Evolutionary conservation across 2,113 vertebrate species (phyloP), one percentile per base, ranked within the genome.

Genomic region (Fregata magnificens): DNA sequence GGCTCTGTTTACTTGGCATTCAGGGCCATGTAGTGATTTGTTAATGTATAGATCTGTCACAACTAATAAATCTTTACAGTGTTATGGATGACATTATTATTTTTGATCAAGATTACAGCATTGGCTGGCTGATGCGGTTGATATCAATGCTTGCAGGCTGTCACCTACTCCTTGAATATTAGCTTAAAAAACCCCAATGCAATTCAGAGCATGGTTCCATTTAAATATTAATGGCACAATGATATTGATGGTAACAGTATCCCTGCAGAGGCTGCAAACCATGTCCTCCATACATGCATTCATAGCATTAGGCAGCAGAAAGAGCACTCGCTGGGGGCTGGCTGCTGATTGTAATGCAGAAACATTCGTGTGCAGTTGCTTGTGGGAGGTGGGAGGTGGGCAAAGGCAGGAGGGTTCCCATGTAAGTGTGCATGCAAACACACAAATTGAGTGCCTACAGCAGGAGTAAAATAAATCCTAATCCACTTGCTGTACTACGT

Each of bases 41-140:
- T 88, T 96, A 97, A 97, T 70, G 95, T 96, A 98, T 93, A 89
- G 84, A 87, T 94, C 72, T 97, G 97, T 92, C 96, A 95, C 94
- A 93, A 92, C 92, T 73, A 95, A 97, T 97, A 97, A 96, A 97
- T 97, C 97, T 96, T 93, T 82, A 69, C 90, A 81, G 79, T 7
- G 11, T 97, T 98, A 97, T 97, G 97, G 97, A 98, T 97, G 88
- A 61, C 70, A 82, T 97, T 94, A 96, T 97, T 97, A 97, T 94
- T 97, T 97, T 96, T 96, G 96, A 98, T 96, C 95, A 95, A 97
- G 97, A 98, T 98, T 96, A 92, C 72, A 91, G 73, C 79, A 29
- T 7, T 86, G 65, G 67, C 90, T 93, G 56, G 82, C 69, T 91
- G 96, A 95, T 91, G 92, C 4, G 22, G 72, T 34, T 93, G 94